A percentile compares a stretch with the other conserved stretches of the same genome.
These are phyloP conservation scores for Anastrepha ludens DNA, from an alignment of 1,140 invertebrate species.

Conservation along the genomic window DNA sequence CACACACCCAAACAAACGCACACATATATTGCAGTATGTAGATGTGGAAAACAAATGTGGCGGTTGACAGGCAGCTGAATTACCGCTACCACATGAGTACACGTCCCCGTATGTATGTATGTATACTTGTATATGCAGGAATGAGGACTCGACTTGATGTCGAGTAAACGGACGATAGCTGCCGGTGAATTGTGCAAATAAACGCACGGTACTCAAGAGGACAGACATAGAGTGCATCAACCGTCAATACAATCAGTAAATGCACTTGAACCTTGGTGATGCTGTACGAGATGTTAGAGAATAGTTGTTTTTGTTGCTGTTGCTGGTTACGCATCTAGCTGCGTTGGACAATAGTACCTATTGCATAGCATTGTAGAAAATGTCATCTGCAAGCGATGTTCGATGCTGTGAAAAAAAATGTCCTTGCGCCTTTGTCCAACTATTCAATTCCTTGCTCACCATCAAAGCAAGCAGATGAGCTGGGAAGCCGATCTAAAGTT, in stretches of 20 bases:
- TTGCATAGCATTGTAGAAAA: not conserved
- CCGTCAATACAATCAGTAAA: constrained; percentile 11
- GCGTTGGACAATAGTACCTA: not conserved
- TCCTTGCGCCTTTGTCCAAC: not conserved
- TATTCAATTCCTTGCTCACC: not conserved
- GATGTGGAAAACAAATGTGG: too few relatives aligned
- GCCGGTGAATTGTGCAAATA: not conserved
- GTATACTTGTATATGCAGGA: too few relatives aligned
- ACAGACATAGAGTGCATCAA: constrained; percentile 30
- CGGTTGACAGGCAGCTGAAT: too few relatives aligned
- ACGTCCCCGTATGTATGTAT: too few relatives aligned
- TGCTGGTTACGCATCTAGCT: not conserved
- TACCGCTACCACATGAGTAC: too few relatives aligned
- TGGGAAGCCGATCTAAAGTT: not conserved
- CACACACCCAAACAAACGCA: not conserved
- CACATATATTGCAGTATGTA: not conserved
- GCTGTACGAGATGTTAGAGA: not conserved
- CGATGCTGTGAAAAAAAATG: not conserved
- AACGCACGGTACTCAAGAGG: not conserved
- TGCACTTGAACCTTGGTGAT: not conserved
- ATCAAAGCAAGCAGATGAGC: not conserved
- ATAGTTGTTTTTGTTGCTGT: not conserved
- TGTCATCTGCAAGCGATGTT: constrained; percentile 1
- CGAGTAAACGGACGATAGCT: not conserved
- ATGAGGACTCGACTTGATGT: not conserved